Conservation (phyloP, 2,797 vertebrate genomes). For the Cynopterus sphinx region DNA sequence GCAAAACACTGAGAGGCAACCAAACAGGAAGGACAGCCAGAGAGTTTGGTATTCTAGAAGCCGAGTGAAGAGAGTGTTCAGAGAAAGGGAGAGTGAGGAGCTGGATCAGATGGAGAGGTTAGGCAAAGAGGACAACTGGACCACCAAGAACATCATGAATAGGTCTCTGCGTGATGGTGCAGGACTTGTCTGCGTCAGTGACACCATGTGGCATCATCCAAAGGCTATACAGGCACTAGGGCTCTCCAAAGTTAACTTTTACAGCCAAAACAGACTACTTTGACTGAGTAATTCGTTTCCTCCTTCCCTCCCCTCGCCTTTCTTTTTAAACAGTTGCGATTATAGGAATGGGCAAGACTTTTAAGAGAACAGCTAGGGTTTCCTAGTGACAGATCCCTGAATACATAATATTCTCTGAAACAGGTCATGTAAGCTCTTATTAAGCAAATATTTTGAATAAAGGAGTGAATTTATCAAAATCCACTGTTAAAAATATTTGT, state of each 20-base stretch:
- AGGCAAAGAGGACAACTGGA: not conserved
- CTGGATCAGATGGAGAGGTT: not conserved
- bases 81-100: too few relatives aligned
- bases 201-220: not conserved
- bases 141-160: not conserved
- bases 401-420: not conserved
- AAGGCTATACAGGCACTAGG: not conserved
- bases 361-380: not conserved
- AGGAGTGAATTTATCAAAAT: not conserved
- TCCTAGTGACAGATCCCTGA: not conserved
- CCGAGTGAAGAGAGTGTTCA: not conserved
- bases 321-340: not conserved
- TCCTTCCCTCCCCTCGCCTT: not conserved
- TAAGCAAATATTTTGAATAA: conserved; percentile 7
- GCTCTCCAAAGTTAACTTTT: not conserved
- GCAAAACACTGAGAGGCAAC: not conserved
- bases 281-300: not conserved
- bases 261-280: not conserved
- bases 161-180: not conserved
- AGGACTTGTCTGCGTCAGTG: not conserved
- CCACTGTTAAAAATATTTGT: conserved; percentile 25
- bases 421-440: not conserved
- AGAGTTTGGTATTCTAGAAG: not conserved
- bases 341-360: not conserved
- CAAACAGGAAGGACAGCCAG: not conserved